Base-by-base conservation (phyloP, 2,888 invertebrate species). In the Frankliniella fusca region DNA sequence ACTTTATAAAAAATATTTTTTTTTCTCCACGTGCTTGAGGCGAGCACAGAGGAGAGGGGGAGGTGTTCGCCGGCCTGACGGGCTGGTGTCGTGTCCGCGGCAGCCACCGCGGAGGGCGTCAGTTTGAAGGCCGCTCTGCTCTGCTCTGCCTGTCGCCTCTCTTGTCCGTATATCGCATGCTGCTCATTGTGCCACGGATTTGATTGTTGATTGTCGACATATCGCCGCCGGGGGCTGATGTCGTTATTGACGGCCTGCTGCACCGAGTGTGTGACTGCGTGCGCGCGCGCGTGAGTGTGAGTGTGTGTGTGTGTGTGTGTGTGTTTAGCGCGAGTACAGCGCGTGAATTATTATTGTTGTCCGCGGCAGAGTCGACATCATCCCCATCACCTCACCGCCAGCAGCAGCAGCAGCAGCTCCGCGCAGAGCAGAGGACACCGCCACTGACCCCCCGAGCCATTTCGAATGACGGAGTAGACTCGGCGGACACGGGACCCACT, bases 191-290 rank as follows among this genome's bases (percentile, higher is more conserved):
- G 23, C 38, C 23, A 27, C 70, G 27, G 70, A 76, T 76, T 76
- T 76, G 70, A 76, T 76, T 76, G 70, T 27, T 23, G 70, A 76
- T 76, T 76, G 70, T 27, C 70, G 70, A 76, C 70, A 76, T n/a
- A 61, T 61, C 61, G 61, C 70, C 27, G 70, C 70, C 70, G 70
- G 70, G 70, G 70, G 70, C 70, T 76, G 70, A 76, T 76, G 70
- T 76, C 70, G 70, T 76, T 76, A 76, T 76, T 76, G 70, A 76
- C 70, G 70, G 70, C 70, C 23, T 27, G 70, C 23, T 76, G 70
- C 70, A 8, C 27, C 12, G 23, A 11, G 70, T 76, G 70, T 76
- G 70, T 10, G 27, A 10, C 23, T 23, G 70, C 27, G 70, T 23
- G 70, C 27, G 70, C 27, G 70, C 27, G 70, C 27, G 70, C 27